Evolutionary conservation across 1,140 invertebrate species (phyloP).

Genomic region (Bombus huntii): DNA sequence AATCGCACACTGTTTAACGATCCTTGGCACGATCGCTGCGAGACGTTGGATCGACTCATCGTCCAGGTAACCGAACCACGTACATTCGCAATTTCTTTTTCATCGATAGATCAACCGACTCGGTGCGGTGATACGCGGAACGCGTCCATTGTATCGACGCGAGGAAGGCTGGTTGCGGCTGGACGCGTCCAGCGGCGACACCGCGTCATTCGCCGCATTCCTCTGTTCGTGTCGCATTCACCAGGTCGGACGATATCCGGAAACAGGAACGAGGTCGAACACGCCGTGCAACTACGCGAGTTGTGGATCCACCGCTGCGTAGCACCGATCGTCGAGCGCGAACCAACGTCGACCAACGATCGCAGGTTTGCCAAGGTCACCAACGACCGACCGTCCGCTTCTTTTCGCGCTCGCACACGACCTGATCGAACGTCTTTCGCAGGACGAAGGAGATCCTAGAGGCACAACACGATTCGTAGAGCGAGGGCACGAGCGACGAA

Average conservation of each 20-base stretch:
- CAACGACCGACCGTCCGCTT: neutral
- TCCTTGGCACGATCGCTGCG: constrained; percentile 10
- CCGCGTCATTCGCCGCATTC: constrained; percentile 17
- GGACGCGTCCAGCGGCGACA: constrained; percentile 27
- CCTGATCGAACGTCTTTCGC: neutral
- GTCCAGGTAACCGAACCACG: neutral
- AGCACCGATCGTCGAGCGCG: neutral
- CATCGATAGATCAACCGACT: neutral
- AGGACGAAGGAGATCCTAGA: neutral
- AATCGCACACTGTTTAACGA: neutral
- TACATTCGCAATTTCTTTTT: neutral
- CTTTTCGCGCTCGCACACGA: constrained; percentile 3
- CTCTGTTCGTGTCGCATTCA: neutral
- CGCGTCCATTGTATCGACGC: neutral
- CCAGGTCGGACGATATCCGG: neutral
- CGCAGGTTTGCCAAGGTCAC: neutral
- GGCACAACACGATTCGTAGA: neutral
- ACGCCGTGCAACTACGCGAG: neutral
- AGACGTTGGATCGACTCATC: neutral
- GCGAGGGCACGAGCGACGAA: neutral
- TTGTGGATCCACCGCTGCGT: neutral
- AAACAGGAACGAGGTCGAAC: neutral
- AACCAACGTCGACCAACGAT: neutral
- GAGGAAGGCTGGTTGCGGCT: neutral
- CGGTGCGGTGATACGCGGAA: neutral